Evolutionary conservation across 2,113 vertebrate genomes (phyloP).

Genomic region (Scomber colias): DNA sequence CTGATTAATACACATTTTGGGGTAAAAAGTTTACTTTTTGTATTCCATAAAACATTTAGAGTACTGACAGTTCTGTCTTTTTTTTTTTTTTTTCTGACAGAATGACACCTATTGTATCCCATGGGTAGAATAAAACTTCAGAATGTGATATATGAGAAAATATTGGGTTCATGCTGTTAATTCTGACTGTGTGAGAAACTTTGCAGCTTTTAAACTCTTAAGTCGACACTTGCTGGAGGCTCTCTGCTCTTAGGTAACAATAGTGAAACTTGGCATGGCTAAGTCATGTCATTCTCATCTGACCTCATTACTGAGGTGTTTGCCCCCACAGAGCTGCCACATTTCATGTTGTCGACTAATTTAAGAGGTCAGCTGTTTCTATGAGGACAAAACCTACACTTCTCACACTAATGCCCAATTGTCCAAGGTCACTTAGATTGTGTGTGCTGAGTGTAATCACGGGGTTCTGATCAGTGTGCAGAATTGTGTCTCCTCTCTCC

Average conservation of each 20-base stretch:
- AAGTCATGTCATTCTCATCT: not conserved
- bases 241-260: conserved; percentile 8
- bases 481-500: not conserved
- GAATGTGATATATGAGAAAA: conserved; percentile 49
- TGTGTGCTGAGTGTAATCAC: not conserved
- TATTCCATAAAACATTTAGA: too few species aligned
- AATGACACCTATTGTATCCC: conserved; percentile 49
- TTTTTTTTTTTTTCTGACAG: conserved; percentile 1
- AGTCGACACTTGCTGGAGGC: conserved; percentile 5
- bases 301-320: not conserved
- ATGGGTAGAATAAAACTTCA: conserved; percentile 19
- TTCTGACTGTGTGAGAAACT: conserved; percentile 10
- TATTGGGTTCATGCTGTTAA: conserved; percentile 35
- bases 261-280: not conserved
- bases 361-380: conserved; percentile 2
- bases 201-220: not conserved
- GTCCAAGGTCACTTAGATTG: not conserved
- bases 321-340: conserved; percentile 5
- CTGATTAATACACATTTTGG: conserved; percentile 16
- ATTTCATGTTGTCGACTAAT: conserved; percentile 5
- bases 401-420: not conserved
- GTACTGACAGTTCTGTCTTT: not conserved
- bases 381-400: conserved; percentile 8
- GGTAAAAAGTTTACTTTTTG: not conserved
- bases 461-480: not conserved